phyloP scores from a whole-genome alignment of 2,797 vertebrate genomes.

The Melanotaenia boesemani region DNA sequence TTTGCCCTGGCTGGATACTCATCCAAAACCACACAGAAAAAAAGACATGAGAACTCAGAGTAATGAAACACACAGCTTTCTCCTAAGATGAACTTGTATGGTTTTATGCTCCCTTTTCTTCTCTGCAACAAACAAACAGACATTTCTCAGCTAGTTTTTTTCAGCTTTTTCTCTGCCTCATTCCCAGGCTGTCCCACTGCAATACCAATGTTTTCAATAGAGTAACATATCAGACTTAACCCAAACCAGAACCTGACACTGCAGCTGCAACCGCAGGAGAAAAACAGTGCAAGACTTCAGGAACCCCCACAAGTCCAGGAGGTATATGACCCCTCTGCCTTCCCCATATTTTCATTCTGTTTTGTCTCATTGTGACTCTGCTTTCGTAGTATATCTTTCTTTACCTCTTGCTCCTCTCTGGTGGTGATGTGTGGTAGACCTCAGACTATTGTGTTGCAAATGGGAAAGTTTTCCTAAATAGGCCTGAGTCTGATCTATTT shows the following conservation, averaged over 20 bases:
- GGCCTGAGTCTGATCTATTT: constrained; percentile 68
- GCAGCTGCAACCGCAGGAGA: constrained; percentile 58
- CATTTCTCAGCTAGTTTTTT: constrained; percentile 60
- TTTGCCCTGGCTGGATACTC: constrained; percentile 13
- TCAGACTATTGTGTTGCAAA: constrained; percentile 77
- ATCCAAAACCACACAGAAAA: constrained; percentile 11
- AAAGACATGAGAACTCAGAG: neutral
- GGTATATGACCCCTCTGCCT: constrained; percentile 44
- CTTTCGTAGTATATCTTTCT: constrained; percentile 48
- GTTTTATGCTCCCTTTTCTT: constrained; percentile 39
- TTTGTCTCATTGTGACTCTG: constrained; percentile 34
- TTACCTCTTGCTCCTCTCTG: constrained; percentile 60
- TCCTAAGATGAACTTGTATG: constrained; percentile 63
- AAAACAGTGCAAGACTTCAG: constrained; percentile 65
- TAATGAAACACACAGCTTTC: constrained; percentile 45
- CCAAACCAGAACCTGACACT: constrained; percentile 60
- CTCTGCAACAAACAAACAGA: constrained; percentile 60
- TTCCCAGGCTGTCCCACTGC: constrained; percentile 71
- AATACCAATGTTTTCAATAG: constrained; percentile 59
- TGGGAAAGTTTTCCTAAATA: constrained; percentile 74
- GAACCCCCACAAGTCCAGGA: constrained; percentile 62
- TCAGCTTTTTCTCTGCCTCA: constrained; percentile 37
- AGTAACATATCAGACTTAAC: constrained; percentile 60
- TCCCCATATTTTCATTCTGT: constrained; percentile 30
- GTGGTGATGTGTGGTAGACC: constrained; percentile 73